phyloP scores from a whole-genome alignment of 2,888 invertebrate species.

The Zygaena filipendulae region DNA sequence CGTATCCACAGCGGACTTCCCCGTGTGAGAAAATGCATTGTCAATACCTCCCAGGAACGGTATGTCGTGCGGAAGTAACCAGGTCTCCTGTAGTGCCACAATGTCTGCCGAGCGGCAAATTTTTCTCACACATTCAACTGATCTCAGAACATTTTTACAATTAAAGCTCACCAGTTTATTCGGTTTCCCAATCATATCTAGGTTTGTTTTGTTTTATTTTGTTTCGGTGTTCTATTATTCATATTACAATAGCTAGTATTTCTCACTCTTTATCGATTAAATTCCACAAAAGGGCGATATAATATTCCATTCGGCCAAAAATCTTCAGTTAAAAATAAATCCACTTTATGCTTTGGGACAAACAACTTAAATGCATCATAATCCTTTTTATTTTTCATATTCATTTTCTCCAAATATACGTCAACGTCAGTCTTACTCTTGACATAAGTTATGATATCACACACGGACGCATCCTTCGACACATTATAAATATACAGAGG shows the following conservation, averaged over 20 bases:
- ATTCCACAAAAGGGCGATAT: conserved; percentile 1
- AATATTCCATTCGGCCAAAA: conserved; percentile 15
- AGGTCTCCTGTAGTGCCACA: conserved; percentile 18
- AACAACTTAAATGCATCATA: conserved; percentile 17
- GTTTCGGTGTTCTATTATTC: too few species aligned
- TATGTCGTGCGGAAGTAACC: conserved; percentile 19
- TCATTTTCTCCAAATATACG: conserved; percentile 14
- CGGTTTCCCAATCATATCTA: too few species aligned
- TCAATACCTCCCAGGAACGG: conserved; percentile 14
- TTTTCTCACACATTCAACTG: conserved; percentile 12
- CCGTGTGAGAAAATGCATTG: conserved; percentile 15
- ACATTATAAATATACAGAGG: conserved; percentile 18
- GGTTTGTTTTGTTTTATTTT: too few species aligned
- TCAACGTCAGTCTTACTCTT: conserved; percentile 6
- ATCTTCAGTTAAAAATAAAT: conserved; percentile 13
- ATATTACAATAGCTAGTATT: too few species aligned
- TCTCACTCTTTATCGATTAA: too few species aligned
- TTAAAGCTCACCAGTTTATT: conserved; percentile 19
- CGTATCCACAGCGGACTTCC: conserved; percentile 20
- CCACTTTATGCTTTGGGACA: conserved; percentile 14
- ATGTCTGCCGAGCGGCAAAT: conserved; percentile 15
- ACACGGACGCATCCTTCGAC: conserved; percentile 10
- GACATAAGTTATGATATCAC: conserved; percentile 15
- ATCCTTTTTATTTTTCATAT: conserved; percentile 13
- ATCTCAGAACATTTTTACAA: conserved; percentile 17